Base-by-base conservation (phyloP, 2,113 vertebrate species). In the Otis tarda region DNA sequence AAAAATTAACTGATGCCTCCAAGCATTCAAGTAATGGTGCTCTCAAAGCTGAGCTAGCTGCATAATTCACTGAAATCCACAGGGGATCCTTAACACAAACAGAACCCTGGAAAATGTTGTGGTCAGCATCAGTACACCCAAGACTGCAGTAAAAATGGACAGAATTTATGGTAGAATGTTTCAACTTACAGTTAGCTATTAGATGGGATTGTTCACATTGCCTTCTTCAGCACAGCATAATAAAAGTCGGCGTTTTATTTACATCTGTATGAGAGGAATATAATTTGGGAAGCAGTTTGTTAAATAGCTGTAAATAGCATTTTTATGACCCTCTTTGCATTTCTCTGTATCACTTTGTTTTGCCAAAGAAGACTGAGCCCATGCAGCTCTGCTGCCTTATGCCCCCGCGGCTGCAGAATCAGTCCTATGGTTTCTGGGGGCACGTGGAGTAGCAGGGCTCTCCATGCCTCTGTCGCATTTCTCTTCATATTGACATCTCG, bases 241-340 rank as follows among this genome's bases (percentile, higher is more conserved):
- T 89, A 94, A 96, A 97, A 94, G 83, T 90, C 91, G 96, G 75
- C 47, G 80, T 90, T 97, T 93, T 97, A 95, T 97, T 97, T 97
- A 96, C 56, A 95, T 96, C 55, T 78, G 3, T 88, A 60, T 73
- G 57, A 92, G 60, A 87, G 8, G 83, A 97, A 93, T 77, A 76
- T 89, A 33, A 94, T 93, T 95, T 89, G 43, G 80, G 85, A 61
- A 96, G 17, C 57, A 93, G 83, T 97, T 97, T 87, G 30, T 89
- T 98, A 97, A 96, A 89, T 80, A 84, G 28, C 27, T 84, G 67
- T 94, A 95, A 93, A 97, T 50, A 94, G 55, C 24, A 43, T 73
- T 94, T 94, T 95, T 93, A 93, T 75, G 92, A 74, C 23, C 33
- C 59, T n/a, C 13, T 75, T 90, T 78, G 33, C 49, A 55, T 84